Percentiles rank a stretch among this genome's conserved stretches.
Conservation (phyloP, 2,888 invertebrate genomes). For the Salticus scenicus region DNA sequence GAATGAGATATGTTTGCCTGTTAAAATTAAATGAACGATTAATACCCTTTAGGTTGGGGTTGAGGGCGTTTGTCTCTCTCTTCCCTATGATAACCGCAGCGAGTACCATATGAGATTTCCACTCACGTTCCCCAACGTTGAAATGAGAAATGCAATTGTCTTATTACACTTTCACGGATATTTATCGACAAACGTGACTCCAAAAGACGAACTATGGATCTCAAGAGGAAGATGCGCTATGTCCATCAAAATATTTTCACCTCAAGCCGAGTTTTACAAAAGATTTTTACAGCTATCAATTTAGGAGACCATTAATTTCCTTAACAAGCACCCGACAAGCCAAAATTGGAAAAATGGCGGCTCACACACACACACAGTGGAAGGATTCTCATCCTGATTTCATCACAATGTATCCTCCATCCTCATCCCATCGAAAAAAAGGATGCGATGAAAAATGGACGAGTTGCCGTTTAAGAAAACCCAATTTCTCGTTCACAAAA, state of each 20-base stretch:
- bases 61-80: too few relatives aligned
- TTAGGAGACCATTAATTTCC: neutral
- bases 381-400: neutral
- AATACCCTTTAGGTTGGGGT: too few relatives aligned
- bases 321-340: neutral
- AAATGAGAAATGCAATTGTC: too few relatives aligned
- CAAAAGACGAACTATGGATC: too few relatives aligned
- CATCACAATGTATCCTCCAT: neutral
- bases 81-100: too few relatives aligned
- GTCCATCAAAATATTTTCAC: neutral
- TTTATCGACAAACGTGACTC: too few relatives aligned
- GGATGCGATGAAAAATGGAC: neutral
- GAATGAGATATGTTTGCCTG: too few relatives aligned
- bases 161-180: too few relatives aligned
- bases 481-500: slow-evolving; percentile 43
- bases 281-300: neutral
- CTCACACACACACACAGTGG: too few relatives aligned
- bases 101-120: too few relatives aligned
- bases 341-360: neutral
- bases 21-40: too few relatives aligned
- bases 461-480: slow-evolving; percentile 7
- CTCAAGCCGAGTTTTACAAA: neutral
- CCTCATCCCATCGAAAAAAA: neutral
- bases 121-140: too few relatives aligned
- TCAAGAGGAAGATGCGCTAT: neutral